Evolutionary conservation across 2,888 invertebrate species (phyloP), one percentile per base, ranked within the genome.

Genomic region (Oscheius myriophilus): DNA sequence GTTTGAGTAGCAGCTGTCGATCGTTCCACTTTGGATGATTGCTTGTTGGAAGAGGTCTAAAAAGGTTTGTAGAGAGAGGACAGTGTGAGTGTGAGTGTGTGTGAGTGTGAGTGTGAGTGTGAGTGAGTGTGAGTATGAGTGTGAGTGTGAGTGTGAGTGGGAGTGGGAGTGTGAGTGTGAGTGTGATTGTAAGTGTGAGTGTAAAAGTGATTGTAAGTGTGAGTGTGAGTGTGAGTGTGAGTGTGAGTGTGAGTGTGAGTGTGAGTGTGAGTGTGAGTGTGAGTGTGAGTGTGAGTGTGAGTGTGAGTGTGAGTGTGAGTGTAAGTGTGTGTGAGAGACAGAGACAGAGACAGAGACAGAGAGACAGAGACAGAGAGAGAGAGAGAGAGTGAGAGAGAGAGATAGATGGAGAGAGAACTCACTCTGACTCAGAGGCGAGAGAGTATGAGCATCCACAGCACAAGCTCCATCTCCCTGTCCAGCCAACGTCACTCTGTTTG

Each of bases 31-130:
- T 55, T 80, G 78, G 9, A 82, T 72, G 59, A 82, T 81, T 21
- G 81, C 82, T 67, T 81, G 80, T 41, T 81, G 74, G 70, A 82
- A 80, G 14, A 82, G 73, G 45, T 72, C 79, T 81, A 70, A 66
- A 66, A 18, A 3, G 9, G 9, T 23, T 46, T 53, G 18, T 14
- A 7, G 11, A 23, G 12, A 55, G 12, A 14, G 46, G 59, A n/a
- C 14, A 41, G 43, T 18, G 9, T 45, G 23, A 49, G 26, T n/a
- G n/a, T n/a, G n/a, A n/a, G n/a, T 33, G 33, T 6, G 33, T 3
- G 33, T 3, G 33, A 9, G 33, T 3, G 33, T 3, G 33, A 33
- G 33, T 6, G 33, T 9, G 21, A 43, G 2, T 12, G 25, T 23
- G 21, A 14, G n/a, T 1, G 11, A 16, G 41, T n/a, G n/a, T 33